Base-by-base conservation (phyloP, 1,140 invertebrate genomes). In the Ceratoteleas bidentatus region DNA sequence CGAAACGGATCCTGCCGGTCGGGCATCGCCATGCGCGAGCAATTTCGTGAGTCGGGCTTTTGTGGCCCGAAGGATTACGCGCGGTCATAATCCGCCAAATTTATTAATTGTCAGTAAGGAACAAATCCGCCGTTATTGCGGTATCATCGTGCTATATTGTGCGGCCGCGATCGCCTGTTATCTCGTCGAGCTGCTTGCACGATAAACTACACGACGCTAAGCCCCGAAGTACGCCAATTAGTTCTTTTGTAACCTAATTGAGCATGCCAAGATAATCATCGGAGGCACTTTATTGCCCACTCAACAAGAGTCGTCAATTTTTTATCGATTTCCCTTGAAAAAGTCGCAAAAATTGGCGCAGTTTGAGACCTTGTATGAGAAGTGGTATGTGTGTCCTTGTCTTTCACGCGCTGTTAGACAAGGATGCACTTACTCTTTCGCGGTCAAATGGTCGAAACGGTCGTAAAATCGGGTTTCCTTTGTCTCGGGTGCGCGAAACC, bases 91-190 rank as follows among this genome's bases (percentile, higher is more conserved):
- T 68, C 49, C 50, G 11, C 24, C 11, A 14, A 53, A 68, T 68
- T 68, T 68, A 76, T 68, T 76, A 68, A 68, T 62, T 68, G 52
- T 13, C 54, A 60, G 52, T 75, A 60, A 50, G 66, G 62, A 66
- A 66, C 54, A 66, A 57, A 65, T 38, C 52, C 24, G 32, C 38
- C 56, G 16, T 73, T 72, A 54, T 66, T 57, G n/a, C 54, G 8
- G 16, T 9, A 11, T 73, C 36, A 56, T 64, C 64, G 57, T 33
- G 32, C 32, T 14, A 32, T 36, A 64, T 72, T 72, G 58, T 72
- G 33, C 36, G 24, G 24, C 0, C n/a, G 1, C 13, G 43, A 58
- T 58, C 5, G 14, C 16, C 16, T 24, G 54, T 68, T 68, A 68
- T 68, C 64, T 68, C 15, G 53, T 49, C 7, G 53, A 47, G 34